Percentiles rank a stretch among this genome's conserved stretches.
These are phyloP conservation scores for Drosophila parvula DNA, from an alignment of 1,140 invertebrate genomes.

Conservation along the genomic window DNA sequence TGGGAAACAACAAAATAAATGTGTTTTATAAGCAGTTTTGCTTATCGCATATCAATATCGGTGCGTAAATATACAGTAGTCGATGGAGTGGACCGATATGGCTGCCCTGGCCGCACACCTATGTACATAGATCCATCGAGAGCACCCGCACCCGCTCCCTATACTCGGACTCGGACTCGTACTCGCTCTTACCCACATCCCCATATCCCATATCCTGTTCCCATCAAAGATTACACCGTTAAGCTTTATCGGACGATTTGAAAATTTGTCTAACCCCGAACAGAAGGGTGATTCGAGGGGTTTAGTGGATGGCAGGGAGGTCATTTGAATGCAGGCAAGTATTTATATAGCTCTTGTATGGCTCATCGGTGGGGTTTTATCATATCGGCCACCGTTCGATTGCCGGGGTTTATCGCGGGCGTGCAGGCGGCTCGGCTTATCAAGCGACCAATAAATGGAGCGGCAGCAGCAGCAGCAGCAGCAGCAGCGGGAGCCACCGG, in stretches of 20 bases:
- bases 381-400: slow-evolving; percentile 43
- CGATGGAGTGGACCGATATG: slow-evolving; percentile 71
- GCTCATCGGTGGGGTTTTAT: slow-evolving; percentile 44
- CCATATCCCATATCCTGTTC: background rate
- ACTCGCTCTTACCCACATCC: slow-evolving; percentile 10
- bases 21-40: slow-evolving; percentile 81
- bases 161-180: background rate
- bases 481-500: slow-evolving; percentile 69
- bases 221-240: slow-evolving; percentile 41
- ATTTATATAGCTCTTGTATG: slow-evolving; percentile 45
- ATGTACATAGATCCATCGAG: slow-evolving; percentile 53
- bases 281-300: slow-evolving; percentile 4
- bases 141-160: slow-evolving; percentile 14
- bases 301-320: background rate
- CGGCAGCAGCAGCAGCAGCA: slow-evolving; percentile 63
- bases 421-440: slow-evolving; percentile 45
- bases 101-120: slow-evolving; percentile 36
- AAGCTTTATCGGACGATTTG: slow-evolving; percentile 45
- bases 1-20: slow-evolving; percentile 77
- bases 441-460: slow-evolving; percentile 63
- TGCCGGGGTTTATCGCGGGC: slow-evolving; percentile 47
- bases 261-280: slow-evolving; percentile 16
- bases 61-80: slow-evolving; percentile 83
- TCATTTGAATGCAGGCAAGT: slow-evolving; percentile 46
- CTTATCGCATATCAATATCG: slow-evolving; percentile 82